Conservation (phyloP, 1,140 invertebrate genomes). For the Cephus cinctus region DNA sequence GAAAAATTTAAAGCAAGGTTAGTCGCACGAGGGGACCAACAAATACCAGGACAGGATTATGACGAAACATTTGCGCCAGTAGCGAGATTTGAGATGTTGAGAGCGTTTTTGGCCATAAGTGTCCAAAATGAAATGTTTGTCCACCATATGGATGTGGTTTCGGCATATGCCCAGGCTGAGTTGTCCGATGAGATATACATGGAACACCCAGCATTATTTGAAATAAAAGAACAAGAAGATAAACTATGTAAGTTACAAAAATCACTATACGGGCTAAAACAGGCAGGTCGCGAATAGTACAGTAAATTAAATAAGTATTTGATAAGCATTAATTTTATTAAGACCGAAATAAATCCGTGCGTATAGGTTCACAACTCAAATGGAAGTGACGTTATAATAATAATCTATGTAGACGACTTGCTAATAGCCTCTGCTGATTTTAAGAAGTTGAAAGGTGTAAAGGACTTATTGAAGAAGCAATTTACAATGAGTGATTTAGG, state of each 20-base stretch:
- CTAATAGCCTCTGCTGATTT: conserved; percentile 9
- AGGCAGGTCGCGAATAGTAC: conserved; percentile 28
- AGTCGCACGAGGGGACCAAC: conserved; percentile 8
- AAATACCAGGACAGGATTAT: conserved; percentile 12
- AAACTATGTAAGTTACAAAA: conserved; percentile 18
- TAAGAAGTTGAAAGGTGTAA: not conserved
- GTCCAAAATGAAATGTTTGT: conserved; percentile 19
- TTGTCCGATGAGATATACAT: conserved; percentile 26
- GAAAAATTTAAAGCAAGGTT: conserved; percentile 17
- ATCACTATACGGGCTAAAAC: conserved; percentile 33
- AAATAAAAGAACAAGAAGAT: not conserved
- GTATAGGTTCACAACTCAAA: not conserved
- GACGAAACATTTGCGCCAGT: conserved; percentile 25
- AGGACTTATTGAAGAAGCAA: conserved; percentile 1
- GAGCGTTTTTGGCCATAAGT: conserved; percentile 7
- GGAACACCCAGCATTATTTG: conserved; percentile 9
- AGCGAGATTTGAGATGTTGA: conserved; percentile 15
- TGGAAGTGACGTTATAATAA: conserved; percentile 6
- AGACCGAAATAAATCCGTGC: conserved; percentile 15
- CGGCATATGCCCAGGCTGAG: conserved; percentile 38
- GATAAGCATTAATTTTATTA: conserved; percentile 7
- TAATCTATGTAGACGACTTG: conserved; percentile 17
- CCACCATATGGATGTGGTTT: conserved; percentile 32
- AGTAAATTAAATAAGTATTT: conserved; percentile 14
- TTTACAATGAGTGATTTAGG: conserved; percentile 21